phyloP scores from a whole-genome alignment of 2,888 invertebrate genomes.

The Gymnocheta viridis region DNA sequence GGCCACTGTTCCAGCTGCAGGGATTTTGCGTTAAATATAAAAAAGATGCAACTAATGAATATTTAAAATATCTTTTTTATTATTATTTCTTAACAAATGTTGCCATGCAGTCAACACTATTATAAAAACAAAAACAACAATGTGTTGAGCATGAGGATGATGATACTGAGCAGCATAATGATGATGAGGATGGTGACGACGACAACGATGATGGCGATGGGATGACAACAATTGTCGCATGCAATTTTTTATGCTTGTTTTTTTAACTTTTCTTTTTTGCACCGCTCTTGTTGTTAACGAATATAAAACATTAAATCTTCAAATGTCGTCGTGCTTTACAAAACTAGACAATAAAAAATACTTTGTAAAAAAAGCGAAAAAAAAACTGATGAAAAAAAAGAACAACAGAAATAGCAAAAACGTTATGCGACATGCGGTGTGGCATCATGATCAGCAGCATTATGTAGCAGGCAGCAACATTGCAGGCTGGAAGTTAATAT shows the following conservation, averaged over 20 bases:
- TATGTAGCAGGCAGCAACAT: slow-evolving; percentile 46
- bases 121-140: neutral
- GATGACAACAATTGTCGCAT: slow-evolving; percentile 64
- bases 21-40: neutral
- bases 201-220: slow-evolving; percentile 42
- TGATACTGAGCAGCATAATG: slow-evolving; percentile 13
- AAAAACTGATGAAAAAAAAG: slow-evolving; percentile 37
- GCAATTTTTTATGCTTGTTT: slow-evolving; percentile 38
- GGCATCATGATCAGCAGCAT: slow-evolving; percentile 68
- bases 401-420: slow-evolving; percentile 57
- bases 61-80: slow-evolving; percentile 7
- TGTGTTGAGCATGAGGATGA: slow-evolving; percentile 40
- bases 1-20: neutral
- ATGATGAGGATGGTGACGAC: slow-evolving; percentile 22
- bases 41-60: slow-evolving; percentile 29
- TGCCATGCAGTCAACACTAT: slow-evolving; percentile 8
- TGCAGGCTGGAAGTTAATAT: slow-evolving; percentile 51
- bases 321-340: slow-evolving; percentile 67
- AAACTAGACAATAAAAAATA: slow-evolving; percentile 59
- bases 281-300: slow-evolving; percentile 13
- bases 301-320: slow-evolving; percentile 63
- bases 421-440: slow-evolving; percentile 72
- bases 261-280: neutral
- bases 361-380: slow-evolving; percentile 28
- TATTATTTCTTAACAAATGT: slow-evolving; percentile 2